Base-by-base conservation (phyloP, 1,140 invertebrate genomes). In the Aphaenogaster floridana region DNA sequence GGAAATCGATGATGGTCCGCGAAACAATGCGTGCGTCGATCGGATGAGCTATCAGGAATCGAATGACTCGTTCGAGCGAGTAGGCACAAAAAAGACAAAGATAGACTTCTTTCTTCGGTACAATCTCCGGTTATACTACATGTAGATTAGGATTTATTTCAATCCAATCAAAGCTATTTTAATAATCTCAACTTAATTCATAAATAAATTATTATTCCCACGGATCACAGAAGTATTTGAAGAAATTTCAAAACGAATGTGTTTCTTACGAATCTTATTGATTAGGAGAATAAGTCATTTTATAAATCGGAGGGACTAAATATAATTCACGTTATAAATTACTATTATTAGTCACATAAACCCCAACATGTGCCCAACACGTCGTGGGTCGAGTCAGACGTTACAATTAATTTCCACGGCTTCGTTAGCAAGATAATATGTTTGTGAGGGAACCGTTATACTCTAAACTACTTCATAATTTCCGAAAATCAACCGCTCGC, bases 361-460 rank as follows among this genome's bases (percentile, higher is more conserved):
- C n/a, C 39, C 39, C 50, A 48, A 59, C 42, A 50, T 52, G 50
- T 86, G 63, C 48, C 4, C 63, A 17, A 52, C 77, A 66, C 52
- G 34, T 39, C 39, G 63, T 36, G 34, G 11, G 28, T 74, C 63
- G 63, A 69, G 84, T 86, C 84, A 86, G 42, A 50, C 61, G 50
- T 86, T 86, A 66, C 61, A 86, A 86, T 86, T 86, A 86, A 86
- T 68, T 81, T 68, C 17, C 64, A 57, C 28, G 48, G 50, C 28
- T 59, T 81, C 84, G 84, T 68, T 86, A 86, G 63, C 63, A 28
- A 68, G 52, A 81, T 86, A 86, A 81, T 76, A 76, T 68, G 63
- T 81, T 81, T 86, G 50, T 42, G 39, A 68, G 50, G 17, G 21
- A 21, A 61, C n/a, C 63, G 59, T 63, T 54, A 57, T 52, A 15